Base-by-base conservation (phyloP, 2,113 vertebrate species). In the Aepyceros melampus region DNA sequence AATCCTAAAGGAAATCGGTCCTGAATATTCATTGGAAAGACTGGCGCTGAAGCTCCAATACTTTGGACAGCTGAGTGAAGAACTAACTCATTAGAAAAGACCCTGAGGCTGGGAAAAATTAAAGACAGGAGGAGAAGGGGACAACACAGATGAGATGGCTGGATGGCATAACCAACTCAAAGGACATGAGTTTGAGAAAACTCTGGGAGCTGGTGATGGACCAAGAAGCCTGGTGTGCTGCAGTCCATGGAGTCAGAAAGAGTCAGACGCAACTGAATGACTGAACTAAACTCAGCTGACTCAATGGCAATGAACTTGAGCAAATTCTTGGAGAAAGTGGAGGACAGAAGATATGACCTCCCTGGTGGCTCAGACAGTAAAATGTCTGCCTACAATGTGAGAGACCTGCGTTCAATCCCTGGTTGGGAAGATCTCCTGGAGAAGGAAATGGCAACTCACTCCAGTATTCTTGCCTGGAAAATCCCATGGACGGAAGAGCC, bases 381-480 rank as follows among this genome's bases (percentile, higher is more conserved):
- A 40, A n/a, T 10, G 0, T 71, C n/a, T 71, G 19, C n/a, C 67
- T 40, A 23, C 67, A 71, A 23, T 71, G n/a, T 0, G 9, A 6
- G n/a, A 71, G 17, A 36, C 17, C 67, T 23, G 19, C 2, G 8
- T 23, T 36, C 67, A 71, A 6, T 71, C n/a, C n/a, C 19, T 71
- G 9, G n/a, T 40, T 71, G 67, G n/a, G 67, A 71, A 36, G n/a
- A 36, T 40, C n/a, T 40, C n/a, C 19, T 71, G 19, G 10, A 71
- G n/a, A 71, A 71, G 67, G n/a, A 71, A 71, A 71, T 12, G 67
- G 67, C 19, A 36, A 71, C 19, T 71, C 67, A 71, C 67, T 71
- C 16, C n/a, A 36, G n/a, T 36, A 71, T 23, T 23, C n/a, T 71
- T 71, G n/a, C n/a, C 67, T n/a, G 2, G 9, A 40, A 71, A 71